Evolutionary conservation across 64 coral and sea anemone species (phyloP).

Genomic region (Hydrozoanthus tunicans): DNA sequence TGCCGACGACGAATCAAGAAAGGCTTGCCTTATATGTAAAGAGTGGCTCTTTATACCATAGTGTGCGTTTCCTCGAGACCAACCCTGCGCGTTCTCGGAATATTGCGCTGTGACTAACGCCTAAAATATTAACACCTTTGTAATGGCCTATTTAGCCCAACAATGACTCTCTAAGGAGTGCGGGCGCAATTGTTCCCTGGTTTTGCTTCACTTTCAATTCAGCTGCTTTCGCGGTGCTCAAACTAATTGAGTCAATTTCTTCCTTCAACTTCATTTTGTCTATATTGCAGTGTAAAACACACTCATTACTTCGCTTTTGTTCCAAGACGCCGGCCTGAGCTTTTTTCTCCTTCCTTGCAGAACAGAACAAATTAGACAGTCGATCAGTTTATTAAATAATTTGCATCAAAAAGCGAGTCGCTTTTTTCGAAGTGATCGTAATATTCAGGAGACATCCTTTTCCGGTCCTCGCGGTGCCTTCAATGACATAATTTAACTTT

Average conservation of each 20-base stretch:
- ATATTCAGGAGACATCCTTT: constrained; percentile 86
- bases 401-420: constrained; percentile 97
- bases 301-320: constrained; percentile 87
- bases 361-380: constrained; percentile 88
- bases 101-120: constrained; percentile 62
- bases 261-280: constrained; percentile 81
- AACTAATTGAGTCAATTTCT: constrained; percentile 95
- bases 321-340: constrained; percentile 71
- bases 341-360: constrained; percentile 82
- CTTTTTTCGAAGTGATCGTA: constrained; percentile 71
- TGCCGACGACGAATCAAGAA: constrained; percentile 24
- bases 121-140: constrained; percentile 72
- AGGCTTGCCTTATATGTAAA: constrained; percentile 84
- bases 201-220: constrained; percentile 53
- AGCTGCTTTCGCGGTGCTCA: constrained; percentile 70
- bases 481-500: constrained; percentile 60
- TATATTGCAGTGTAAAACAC: constrained; percentile 73
- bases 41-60: background rate
- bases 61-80: background rate
- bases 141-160: constrained; percentile 60
- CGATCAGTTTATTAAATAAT: constrained; percentile 98
- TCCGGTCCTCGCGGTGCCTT: constrained; percentile 79
- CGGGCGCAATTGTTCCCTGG: constrained; percentile 48
- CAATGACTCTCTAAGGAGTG: constrained; percentile 64
- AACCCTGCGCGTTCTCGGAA: constrained; percentile 54